A percentile compares a stretch with the other conserved stretches of the same genome.
These are phyloP conservation scores for Odontocolon sp. DNA, from an alignment of 2,888 invertebrate genomes.

Conservation along the genomic window DNA sequence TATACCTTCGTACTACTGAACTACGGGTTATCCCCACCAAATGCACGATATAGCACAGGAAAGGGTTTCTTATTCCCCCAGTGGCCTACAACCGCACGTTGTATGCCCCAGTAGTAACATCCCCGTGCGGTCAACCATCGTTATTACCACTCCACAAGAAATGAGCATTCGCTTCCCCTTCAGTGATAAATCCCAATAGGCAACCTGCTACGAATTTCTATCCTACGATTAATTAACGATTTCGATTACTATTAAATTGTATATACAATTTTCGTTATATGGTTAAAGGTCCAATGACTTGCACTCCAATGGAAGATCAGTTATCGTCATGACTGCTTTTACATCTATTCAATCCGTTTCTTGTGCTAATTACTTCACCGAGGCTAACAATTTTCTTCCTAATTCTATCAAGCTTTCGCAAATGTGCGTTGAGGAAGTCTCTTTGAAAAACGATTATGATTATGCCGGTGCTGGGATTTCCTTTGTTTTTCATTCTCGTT, in stretches of 20 bases:
- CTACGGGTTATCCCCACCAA: not conserved
- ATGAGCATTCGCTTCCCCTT: slow-evolving; percentile 21
- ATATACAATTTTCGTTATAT: not conserved
- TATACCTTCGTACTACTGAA: slow-evolving; percentile 2
- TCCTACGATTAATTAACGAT: slow-evolving; percentile 33
- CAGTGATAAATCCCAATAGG: slow-evolving; percentile 46
- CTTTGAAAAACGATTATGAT: slow-evolving; percentile 21
- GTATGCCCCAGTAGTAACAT: slow-evolving; percentile 54
- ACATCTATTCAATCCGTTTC: too few species aligned
- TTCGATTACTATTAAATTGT: slow-evolving; percentile 29
- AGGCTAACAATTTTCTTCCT: too few species aligned
- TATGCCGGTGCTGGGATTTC: not conserved
- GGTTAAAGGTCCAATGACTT: too few species aligned
- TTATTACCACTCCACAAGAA: slow-evolving; percentile 51
- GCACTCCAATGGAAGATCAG: too few species aligned
- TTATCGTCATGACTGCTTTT: too few species aligned
- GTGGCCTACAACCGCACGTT: slow-evolving; percentile 27
- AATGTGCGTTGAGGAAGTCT: slow-evolving; percentile 28
- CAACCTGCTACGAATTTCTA: slow-evolving; percentile 6
- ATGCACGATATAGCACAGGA: not conserved
- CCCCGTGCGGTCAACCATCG: slow-evolving; percentile 55
- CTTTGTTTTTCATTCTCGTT: slow-evolving; percentile 12
- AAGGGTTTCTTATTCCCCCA: slow-evolving; percentile 39
- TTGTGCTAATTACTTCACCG: too few species aligned
- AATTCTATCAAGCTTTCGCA: not conserved